Conservation (phyloP, 2,888 invertebrate genomes). For the Antheraea yamamai region DNA sequence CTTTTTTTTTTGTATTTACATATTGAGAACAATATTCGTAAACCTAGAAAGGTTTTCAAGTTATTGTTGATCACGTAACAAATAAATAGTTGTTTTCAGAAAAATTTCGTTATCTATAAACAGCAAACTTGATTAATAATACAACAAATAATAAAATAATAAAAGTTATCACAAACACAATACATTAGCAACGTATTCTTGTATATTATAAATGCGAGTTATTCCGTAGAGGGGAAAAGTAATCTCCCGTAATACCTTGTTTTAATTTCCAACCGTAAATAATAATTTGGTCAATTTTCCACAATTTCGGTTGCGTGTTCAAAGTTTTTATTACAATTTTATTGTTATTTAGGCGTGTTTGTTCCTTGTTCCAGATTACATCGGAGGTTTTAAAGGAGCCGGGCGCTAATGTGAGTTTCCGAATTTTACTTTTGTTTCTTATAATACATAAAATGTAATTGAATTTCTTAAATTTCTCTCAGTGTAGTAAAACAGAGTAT, state of each 20-base stretch:
- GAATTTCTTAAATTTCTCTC: constrained; percentile 53
- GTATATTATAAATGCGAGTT: constrained; percentile 49
- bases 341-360: constrained; percentile 83
- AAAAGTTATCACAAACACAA: constrained; percentile 30
- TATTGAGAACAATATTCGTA: too few species aligned
- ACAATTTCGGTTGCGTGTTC: constrained; percentile 80
- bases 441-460: constrained; percentile 63
- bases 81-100: background rate
- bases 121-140: background rate
- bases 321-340: constrained; percentile 82
- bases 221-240: constrained; percentile 68
- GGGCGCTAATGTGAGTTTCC: constrained; percentile 80
- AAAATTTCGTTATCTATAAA: background rate
- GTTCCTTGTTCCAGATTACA: constrained; percentile 82
- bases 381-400: constrained; percentile 77
- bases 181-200: constrained; percentile 47
- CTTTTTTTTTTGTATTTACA: background rate
- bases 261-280: constrained; percentile 80
- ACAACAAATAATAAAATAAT: background rate
- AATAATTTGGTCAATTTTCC: constrained; percentile 81
- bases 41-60: background rate
- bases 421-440: constrained; percentile 72
- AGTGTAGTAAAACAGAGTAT: constrained; percentile 36
- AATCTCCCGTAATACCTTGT: constrained; percentile 73
- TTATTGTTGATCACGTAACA: background rate